phyloP scores from a whole-genome alignment of 1,140 invertebrate species.

The Apis florea region DNA sequence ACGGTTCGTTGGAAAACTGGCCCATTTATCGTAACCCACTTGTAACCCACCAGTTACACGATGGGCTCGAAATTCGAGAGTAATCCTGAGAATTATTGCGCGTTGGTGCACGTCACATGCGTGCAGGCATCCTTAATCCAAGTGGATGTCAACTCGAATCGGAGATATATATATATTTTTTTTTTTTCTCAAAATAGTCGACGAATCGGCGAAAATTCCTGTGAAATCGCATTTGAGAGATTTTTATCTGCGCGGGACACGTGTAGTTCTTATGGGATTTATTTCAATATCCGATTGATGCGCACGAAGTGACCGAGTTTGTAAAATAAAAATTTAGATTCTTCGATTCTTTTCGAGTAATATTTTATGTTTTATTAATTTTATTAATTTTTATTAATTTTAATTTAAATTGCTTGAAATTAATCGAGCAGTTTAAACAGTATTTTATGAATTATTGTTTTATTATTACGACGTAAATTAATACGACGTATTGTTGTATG shows the following conservation, averaged over 20 bases:
- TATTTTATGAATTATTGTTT: too few relatives aligned
- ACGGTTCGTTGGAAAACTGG: slow-evolving; percentile 39
- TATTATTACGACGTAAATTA: too few relatives aligned
- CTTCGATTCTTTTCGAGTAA: too few relatives aligned
- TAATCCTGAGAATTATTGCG: slow-evolving; percentile 43
- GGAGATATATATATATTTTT: neutral
- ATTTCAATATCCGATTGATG: too few relatives aligned
- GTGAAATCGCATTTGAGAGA: neutral
- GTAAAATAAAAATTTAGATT: too few relatives aligned
- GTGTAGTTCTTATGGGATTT: neutral
- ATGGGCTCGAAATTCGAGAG: neutral
- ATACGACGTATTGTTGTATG: too few relatives aligned
- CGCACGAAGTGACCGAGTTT: neutral
- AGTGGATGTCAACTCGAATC: neutral
- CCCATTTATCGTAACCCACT: slow-evolving; percentile 32
- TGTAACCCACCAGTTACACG: neutral
- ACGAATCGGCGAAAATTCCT: neutral
- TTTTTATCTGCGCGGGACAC: neutral
- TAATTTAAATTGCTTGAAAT: too few relatives aligned
- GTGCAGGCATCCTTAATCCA: slow-evolving; percentile 1
- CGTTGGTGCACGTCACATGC: slow-evolving; percentile 11
- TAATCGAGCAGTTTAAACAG: too few relatives aligned
- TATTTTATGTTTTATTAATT: too few relatives aligned
- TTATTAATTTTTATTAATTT: too few relatives aligned
- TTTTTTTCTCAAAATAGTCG: neutral